phyloP scores from a whole-genome alignment of 2,113 vertebrate species.

The Mixornis gularis region DNA sequence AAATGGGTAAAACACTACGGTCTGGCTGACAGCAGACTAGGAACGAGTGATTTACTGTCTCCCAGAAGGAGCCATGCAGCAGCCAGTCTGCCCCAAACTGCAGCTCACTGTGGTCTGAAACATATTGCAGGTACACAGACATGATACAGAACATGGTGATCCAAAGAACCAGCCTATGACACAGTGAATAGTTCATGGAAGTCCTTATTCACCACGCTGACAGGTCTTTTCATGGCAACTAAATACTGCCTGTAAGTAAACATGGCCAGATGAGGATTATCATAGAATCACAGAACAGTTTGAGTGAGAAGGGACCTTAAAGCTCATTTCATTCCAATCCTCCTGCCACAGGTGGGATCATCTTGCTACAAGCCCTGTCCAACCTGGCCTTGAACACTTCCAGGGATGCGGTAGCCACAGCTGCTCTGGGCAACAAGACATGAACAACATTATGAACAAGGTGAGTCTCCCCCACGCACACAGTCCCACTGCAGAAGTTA shows the following conservation, averaged over 20 bases:
- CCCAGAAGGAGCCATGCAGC: not conserved
- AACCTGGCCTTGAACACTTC: not conserved
- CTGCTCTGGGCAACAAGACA: not conserved
- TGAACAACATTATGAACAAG: not conserved
- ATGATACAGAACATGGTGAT: not conserved
- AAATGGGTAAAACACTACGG: accelerated
- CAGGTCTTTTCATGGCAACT: not conserved
- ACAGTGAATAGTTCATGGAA: not conserved
- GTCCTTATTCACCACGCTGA: not conserved
- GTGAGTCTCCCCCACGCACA: not conserved
- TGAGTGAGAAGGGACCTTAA: not conserved
- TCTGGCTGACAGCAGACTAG: not conserved
- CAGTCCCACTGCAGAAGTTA: not conserved
- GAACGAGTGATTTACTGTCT: accelerated
- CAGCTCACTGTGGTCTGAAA: not conserved
- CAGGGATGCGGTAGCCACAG: accelerated
- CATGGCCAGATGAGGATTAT: not conserved
- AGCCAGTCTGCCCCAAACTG: not conserved
- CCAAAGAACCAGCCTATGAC: not conserved
- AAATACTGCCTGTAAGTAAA: not conserved
- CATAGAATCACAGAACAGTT: not conserved
- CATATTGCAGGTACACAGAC: accelerated
- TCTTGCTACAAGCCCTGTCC: not conserved
- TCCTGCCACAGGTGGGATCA: not conserved
- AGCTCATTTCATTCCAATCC: not conserved